phyloP scores from a whole-genome alignment of 2,888 invertebrate species.

The Pristionchus mayeri region DNA sequence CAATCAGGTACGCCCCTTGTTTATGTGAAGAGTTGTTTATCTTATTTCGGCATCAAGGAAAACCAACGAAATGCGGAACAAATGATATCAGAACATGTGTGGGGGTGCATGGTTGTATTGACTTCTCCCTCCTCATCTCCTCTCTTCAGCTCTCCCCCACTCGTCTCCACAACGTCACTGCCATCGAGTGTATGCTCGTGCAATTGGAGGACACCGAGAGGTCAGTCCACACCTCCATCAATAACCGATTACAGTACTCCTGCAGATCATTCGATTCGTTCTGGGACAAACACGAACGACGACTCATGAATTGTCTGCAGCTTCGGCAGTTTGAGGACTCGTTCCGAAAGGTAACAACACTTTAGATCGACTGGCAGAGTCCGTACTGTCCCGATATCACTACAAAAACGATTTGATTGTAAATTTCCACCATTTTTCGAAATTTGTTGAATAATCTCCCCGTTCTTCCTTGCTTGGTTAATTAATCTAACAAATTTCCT shows the following conservation, averaged over 20 bases:
- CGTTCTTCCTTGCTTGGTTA: too few relatives aligned
- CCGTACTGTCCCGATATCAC: too few relatives aligned
- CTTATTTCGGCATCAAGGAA: too few relatives aligned
- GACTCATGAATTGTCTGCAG: constrained; percentile 90
- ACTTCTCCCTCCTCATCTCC: neutral
- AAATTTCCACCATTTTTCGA: neutral
- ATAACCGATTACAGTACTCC: neutral
- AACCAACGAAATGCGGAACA: too few relatives aligned
- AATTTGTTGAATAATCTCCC: neutral
- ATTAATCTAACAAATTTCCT: neutral
- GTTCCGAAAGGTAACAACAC: constrained; percentile 88
- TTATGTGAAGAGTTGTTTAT: neutral
- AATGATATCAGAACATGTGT: too few relatives aligned
- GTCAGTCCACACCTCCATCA: constrained; percentile 78
- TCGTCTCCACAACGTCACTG: constrained; percentile 85
- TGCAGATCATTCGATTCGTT: constrained; percentile 93
- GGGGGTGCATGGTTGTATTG: too few relatives aligned
- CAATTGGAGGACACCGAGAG: constrained; percentile 82
- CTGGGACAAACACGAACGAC: constrained; percentile 92
- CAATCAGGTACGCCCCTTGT: constrained; percentile 37
- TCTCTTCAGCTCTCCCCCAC: constrained; percentile 75
- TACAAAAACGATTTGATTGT: neutral
- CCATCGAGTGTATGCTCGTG: constrained; percentile 87
- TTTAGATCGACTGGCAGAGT: too few relatives aligned
- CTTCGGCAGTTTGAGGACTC: constrained; percentile 94